Percentiles rank a stretch among this genome's conserved stretches.
Conservation (phyloP, 1,140 invertebrate species). For the Drosophila littoralis region DNA sequence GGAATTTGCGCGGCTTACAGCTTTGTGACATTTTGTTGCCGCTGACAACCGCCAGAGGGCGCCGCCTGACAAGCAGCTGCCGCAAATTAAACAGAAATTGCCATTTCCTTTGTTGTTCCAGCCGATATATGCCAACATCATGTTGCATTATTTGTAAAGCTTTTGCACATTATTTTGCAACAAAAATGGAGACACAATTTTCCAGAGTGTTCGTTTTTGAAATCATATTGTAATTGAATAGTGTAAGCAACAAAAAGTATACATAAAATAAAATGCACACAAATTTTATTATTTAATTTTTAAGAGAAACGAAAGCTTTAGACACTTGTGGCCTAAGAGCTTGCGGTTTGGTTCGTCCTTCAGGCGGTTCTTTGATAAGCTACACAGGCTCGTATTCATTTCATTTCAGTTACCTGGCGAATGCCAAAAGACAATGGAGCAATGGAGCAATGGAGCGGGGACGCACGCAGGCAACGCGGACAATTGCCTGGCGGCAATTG, state of each 20-base stretch:
- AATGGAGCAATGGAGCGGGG: background rate
- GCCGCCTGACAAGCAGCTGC: conserved; percentile 10
- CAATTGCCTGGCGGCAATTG: conserved; percentile 21
- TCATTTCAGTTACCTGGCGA: conserved; percentile 22
- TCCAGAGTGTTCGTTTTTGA: background rate
- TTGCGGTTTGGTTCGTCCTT: background rate
- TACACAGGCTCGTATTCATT: conserved; percentile 14
- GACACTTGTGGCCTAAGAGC: background rate
- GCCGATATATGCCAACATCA: background rate
- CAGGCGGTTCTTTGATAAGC: background rate
- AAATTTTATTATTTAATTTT: background rate
- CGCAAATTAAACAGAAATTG: conserved; percentile 16
- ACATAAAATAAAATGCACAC: background rate
- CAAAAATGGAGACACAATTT: background rate
- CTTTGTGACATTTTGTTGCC: conserved; percentile 10
- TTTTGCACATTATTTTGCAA: no score
- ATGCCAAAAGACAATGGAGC: conserved; percentile 12
- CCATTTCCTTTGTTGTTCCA: conserved; percentile 5
- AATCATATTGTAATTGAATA: no score
- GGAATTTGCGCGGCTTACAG: conserved; percentile 2
- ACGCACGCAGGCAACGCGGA: conserved; percentile 10
- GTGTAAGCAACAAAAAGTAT: background rate
- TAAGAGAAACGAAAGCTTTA: background rate
- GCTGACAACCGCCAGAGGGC: conserved; percentile 20
- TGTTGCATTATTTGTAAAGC: background rate